Evolutionary conservation across 2,888 invertebrate species (phyloP).

Genomic region (Plebejus melissa): DNA sequence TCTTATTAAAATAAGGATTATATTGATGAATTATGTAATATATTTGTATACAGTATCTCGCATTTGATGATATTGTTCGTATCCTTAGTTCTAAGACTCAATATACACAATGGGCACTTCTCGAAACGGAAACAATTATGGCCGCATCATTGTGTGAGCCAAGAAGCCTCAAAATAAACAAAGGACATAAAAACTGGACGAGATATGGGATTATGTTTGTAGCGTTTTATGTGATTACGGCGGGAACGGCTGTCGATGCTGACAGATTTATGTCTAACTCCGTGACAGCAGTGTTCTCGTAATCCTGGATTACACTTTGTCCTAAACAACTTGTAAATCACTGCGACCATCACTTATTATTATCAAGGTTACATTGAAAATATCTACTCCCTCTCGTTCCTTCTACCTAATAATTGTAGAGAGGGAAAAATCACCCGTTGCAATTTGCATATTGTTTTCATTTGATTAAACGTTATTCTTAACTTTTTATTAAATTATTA

Average conservation of each 20-base stretch:
- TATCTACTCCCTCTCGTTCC: no score
- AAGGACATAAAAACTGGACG: constrained; percentile 63
- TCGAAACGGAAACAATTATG: constrained; percentile 77
- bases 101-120: constrained; percentile 74
- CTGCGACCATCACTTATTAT: constrained; percentile 9
- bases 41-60: not conserved
- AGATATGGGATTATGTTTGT: constrained; percentile 61
- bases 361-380: not conserved
- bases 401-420: no score
- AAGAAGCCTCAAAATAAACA: constrained; percentile 69
- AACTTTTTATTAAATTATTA: no score
- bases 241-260: constrained; percentile 53
- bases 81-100: constrained; percentile 42
- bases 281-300: constrained; percentile 63
- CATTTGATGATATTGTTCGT: not conserved
- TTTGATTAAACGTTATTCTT: no score
- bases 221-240: constrained; percentile 49
- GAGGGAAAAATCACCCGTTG: not conserved
- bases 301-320: constrained; percentile 71
- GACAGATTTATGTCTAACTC: constrained; percentile 71
- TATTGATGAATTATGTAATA: not conserved
- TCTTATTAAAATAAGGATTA: not conserved
- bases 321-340: constrained; percentile 59
- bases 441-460: not conserved
- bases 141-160: constrained; percentile 69